Evolutionary conservation across 2,888 invertebrate genomes (phyloP).

Genomic region (Thereva nobilitata): DNA sequence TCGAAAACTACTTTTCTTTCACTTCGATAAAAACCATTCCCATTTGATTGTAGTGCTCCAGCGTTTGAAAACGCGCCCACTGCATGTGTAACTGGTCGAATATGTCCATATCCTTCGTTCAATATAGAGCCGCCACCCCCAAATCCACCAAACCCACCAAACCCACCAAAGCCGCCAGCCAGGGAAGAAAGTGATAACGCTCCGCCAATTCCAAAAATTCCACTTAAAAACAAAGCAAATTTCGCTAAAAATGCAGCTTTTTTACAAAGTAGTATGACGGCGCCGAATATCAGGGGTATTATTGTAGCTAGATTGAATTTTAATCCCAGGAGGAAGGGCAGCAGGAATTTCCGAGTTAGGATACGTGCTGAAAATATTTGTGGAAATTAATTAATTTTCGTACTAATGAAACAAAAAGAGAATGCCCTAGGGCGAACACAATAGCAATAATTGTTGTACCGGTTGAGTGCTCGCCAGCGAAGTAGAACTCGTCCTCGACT

Average conservation of each 20-base stretch:
- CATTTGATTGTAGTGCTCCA: constrained; percentile 41
- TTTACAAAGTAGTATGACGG: constrained; percentile 72
- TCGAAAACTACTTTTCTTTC: constrained; percentile 52
- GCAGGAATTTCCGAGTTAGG: constrained; percentile 70
- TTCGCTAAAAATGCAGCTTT: constrained; percentile 78
- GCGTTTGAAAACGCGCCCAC: constrained; percentile 29
- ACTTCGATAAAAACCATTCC: constrained; percentile 50
- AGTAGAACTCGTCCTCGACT: constrained; percentile 57
- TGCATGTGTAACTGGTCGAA: constrained; percentile 33
- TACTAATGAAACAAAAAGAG: no score
- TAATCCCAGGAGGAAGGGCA: constrained; percentile 77
- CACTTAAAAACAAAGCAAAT: constrained; percentile 71
- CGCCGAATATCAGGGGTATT: constrained; percentile 72
- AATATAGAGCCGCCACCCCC: constrained; percentile 36
- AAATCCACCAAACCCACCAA: constrained; percentile 48
- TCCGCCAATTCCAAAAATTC: constrained; percentile 67
- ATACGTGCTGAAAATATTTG: constrained; percentile 68
- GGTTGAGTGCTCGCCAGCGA: constrained; percentile 51
- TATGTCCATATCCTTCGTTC: constrained; percentile 31
- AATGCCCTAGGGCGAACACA: no score
- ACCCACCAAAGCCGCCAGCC: constrained; percentile 50
- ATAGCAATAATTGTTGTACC: constrained; percentile 44
- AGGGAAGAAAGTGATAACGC: constrained; percentile 47
- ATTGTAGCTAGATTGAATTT: constrained; percentile 79
- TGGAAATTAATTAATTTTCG: background rate